These are phyloP conservation scores for Chironex yamaguchii DNA, from an alignment of 30 jellyfish, hydroid and myxozoan genomes.

Conservation along the genomic window DNA sequence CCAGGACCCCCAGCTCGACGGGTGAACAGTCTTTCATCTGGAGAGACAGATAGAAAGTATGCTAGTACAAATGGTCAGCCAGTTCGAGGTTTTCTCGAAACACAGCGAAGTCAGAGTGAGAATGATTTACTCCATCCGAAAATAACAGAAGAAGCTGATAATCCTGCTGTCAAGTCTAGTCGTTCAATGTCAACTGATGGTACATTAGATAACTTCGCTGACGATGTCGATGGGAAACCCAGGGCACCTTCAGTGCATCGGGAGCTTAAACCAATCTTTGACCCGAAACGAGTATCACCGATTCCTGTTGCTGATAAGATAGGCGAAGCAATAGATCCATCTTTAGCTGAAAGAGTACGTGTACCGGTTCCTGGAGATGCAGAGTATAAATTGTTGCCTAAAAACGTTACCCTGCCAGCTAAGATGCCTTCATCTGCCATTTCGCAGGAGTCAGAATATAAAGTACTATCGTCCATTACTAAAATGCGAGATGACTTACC, in stretches of 20 bases:
- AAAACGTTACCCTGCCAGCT: not conserved
- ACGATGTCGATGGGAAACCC: not conserved
- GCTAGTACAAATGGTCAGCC: not conserved
- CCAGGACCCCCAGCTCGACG: conserved; percentile 20
- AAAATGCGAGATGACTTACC: not conserved
- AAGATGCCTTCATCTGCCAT: not conserved
- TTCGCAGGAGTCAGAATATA: not conserved
- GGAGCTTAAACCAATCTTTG: not conserved
- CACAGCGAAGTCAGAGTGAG: not conserved
- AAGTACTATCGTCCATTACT: too few relatives aligned
- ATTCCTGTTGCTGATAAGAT: not conserved
- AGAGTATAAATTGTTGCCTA: not conserved
- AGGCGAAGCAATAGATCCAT: not conserved
- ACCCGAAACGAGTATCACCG: not conserved
- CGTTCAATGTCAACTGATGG: not conserved
- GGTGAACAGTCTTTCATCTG: conserved; percentile 70
- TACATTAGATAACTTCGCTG: not conserved
- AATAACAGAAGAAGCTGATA: not conserved
- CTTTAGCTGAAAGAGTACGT: not conserved
- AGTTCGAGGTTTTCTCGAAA: not conserved
- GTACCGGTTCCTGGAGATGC: not conserved
- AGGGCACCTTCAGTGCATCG: not conserved
- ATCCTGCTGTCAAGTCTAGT: not conserved
- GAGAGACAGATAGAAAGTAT: not conserved
- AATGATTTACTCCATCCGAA: not conserved